Percentiles rank a stretch among this genome's conserved stretches.
phyloP scores from a whole-genome alignment of 2,113 vertebrate genomes.

The Argyrosomus japonicus region DNA sequence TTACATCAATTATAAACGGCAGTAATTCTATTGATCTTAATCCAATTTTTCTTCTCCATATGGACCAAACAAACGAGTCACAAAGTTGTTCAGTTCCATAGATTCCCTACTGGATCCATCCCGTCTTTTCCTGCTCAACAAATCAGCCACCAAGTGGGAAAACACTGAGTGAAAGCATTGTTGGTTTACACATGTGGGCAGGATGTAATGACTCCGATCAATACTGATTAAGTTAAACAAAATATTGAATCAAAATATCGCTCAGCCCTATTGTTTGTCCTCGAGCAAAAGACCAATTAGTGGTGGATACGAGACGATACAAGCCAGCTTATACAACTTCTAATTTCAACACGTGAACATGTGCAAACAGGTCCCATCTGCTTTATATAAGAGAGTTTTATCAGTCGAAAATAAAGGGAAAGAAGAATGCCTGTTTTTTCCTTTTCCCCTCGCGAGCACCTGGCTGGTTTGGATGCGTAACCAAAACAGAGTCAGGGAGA shows the following conservation, averaged over 20 bases:
- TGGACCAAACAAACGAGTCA: background rate
- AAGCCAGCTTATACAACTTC: constrained; percentile 6
- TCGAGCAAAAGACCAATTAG: constrained; percentile 3
- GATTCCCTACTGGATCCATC: background rate
- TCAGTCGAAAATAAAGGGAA: constrained; percentile 15
- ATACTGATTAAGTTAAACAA: constrained; percentile 2
- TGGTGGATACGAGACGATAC: constrained; percentile 13
- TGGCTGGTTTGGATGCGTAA: constrained; percentile 15
- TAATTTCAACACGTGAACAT: constrained; percentile 6
- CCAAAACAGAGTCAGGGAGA: constrained; percentile 52
- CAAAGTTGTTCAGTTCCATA: background rate
- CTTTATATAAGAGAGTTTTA: constrained; percentile 28
- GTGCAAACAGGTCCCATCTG: constrained; percentile 21
- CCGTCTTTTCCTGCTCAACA: background rate
- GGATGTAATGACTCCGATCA: background rate
- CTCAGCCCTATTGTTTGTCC: background rate
- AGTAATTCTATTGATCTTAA: background rate
- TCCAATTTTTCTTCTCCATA: background rate
- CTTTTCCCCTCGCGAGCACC: background rate
- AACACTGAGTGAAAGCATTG: background rate
- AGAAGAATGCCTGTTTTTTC: constrained; percentile 5
- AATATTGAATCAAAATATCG: background rate
- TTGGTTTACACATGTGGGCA: background rate
- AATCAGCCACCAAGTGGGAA: background rate
- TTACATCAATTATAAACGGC: background rate